A percentile compares a stretch with the other conserved stretches of the same genome.
phyloP scores from a whole-genome alignment of 2,888 invertebrate genomes.

The Alviniconcha strummeri region DNA sequence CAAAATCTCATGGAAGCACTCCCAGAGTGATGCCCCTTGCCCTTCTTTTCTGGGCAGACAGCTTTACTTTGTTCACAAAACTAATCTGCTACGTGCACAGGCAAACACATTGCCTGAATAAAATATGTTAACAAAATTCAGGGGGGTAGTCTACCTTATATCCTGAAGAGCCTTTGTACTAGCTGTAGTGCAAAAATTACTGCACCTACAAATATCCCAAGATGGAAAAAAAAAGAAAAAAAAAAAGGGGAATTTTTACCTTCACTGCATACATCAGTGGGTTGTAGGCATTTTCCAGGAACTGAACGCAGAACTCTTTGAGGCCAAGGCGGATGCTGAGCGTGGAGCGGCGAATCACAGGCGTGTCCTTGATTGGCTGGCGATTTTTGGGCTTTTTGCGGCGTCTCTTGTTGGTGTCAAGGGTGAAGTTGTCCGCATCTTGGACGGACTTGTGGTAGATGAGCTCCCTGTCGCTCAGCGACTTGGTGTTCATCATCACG shows the following conservation, averaged over 20 bases:
- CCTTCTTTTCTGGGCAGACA: no score
- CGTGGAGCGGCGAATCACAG: constrained; percentile 86
- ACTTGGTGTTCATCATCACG: constrained; percentile 93
- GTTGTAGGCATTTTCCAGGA: constrained; percentile 94
- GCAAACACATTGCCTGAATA: no score
- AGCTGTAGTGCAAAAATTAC: no score
- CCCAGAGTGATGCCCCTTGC: no score
- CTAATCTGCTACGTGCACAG: no score
- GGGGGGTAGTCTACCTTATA: no score
- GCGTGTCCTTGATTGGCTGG: constrained; percentile 79
- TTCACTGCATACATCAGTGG: constrained; percentile 91
- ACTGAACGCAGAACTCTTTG: constrained; percentile 95
- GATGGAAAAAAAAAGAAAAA: no score
- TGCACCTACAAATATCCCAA: no score
- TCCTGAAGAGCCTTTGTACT: no score
- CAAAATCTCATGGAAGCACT: no score
- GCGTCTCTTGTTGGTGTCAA: constrained; percentile 82
- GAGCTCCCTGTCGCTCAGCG: constrained; percentile 87
- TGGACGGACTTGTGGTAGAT: constrained; percentile 91
- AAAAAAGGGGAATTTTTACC: constrained; percentile 75
- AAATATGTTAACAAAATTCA: no score
- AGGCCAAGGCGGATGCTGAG: constrained; percentile 89
- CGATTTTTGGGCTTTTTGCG: constrained; percentile 86
- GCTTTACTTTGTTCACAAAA: no score
- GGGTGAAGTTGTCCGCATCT: constrained; percentile 85